phyloP scores from a whole-genome alignment of 2,797 vertebrate genomes.

The Echeneis naucrates region DNA sequence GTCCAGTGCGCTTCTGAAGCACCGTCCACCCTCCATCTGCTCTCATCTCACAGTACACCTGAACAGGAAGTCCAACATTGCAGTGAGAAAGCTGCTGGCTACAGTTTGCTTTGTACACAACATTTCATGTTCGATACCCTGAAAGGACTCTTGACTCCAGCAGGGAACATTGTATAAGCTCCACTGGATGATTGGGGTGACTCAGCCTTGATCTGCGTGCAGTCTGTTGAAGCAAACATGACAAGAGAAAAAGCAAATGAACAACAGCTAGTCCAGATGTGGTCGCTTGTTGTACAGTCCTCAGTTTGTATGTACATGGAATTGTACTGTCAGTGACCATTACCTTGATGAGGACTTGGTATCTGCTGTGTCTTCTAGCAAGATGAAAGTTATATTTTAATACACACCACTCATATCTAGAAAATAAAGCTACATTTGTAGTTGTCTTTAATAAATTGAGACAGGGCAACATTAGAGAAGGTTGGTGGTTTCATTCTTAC shows the following conservation, averaged over 20 bases:
- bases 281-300: neutral
- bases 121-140: constrained; percentile 62
- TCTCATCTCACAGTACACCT: constrained; percentile 80
- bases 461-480: too few relatives aligned
- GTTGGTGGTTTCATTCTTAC: too few relatives aligned
- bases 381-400: too few relatives aligned
- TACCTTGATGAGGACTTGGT: too few relatives aligned
- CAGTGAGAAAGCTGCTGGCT: too few relatives aligned
- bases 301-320: too few relatives aligned
- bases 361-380: too few relatives aligned
- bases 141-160: constrained; percentile 30
- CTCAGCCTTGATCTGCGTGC: constrained; percentile 65
- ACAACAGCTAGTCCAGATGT: neutral
- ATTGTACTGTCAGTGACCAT: too few relatives aligned
- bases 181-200: constrained; percentile 63
- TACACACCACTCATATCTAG: too few relatives aligned
- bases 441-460: too few relatives aligned
- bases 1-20: constrained; percentile 67
- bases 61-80: constrained; percentile 4
- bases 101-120: too few relatives aligned
- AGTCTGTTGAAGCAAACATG: constrained; percentile 56
- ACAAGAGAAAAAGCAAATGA: constrained; percentile 15
- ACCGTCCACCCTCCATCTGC: constrained; percentile 77
- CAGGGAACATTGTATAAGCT: constrained; percentile 67
- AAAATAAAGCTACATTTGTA: too few relatives aligned